A percentile compares a stretch with the other conserved stretches of the same genome.
These are phyloP conservation scores for Neodiprion fabricii DNA, from an alignment of 1,140 invertebrate species.

Conservation along the genomic window DNA sequence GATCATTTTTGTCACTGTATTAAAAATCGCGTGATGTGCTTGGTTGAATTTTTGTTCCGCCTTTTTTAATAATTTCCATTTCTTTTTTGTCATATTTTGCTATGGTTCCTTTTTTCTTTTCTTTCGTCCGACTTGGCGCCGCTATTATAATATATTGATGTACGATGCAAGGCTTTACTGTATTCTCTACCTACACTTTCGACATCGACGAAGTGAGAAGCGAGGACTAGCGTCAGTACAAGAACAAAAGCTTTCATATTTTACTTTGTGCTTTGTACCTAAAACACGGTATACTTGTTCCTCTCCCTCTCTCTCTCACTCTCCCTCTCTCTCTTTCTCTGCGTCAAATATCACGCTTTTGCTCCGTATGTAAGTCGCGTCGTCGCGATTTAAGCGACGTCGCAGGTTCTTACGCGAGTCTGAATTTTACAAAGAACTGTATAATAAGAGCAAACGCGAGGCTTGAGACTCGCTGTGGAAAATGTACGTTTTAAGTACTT, in stretches of 20 bases:
- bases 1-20: too few relatives aligned
- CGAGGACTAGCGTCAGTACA: neutral
- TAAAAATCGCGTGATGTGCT: too few relatives aligned
- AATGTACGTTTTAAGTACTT: neutral
- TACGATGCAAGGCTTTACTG: too few relatives aligned
- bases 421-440: neutral
- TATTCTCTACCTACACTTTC: neutral
- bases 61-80: too few relatives aligned
- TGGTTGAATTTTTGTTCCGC: too few relatives aligned
- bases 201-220: neutral
- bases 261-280: neutral
- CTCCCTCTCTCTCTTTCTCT: neutral
- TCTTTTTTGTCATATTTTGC: too few relatives aligned
- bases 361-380: too few relatives aligned
- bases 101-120: too few relatives aligned
- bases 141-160: too few relatives aligned
- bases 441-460: neutral
- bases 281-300: neutral
- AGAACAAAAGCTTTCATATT: constrained; percentile 7
- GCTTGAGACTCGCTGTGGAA: neutral
- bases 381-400: neutral
- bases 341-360: too few relatives aligned
- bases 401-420: neutral
- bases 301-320: neutral
- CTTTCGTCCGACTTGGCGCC: too few relatives aligned